Evolutionary conservation across 2,113 vertebrate genomes (phyloP), one percentile per base, ranked within the genome.

Genomic region (Danionella cerebrum): DNA sequence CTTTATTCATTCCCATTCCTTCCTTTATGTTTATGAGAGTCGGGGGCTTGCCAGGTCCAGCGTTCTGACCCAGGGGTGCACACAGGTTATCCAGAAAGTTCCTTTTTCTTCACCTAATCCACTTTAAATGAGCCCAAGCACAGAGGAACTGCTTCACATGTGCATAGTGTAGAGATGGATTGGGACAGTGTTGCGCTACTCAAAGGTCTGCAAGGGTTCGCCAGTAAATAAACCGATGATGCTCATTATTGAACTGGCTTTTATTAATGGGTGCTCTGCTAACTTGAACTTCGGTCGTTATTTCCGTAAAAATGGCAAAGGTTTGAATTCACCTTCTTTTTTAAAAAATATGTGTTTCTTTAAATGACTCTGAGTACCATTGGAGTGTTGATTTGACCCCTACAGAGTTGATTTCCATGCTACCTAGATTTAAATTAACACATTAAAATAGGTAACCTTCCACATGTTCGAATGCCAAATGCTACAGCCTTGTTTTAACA

Each of bases 11-110:
- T 68, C 67, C 48, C 74, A 83, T 80, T 82, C 82, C 77, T 85
- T 77, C 80, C 85, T 87, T 87, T 89, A 87, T 88, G 86, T 87
- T 87, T 81, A 89, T 88, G 82, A 85, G 84, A 82, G 76, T 80
- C 79, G 76, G 71, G 67, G 79, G 77, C 79, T 82, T 76, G 75
- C 78, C 13, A 47, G 80, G 80, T 80, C 67, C 76, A 58, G 14
- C 50, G 38, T 22, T 69, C 67, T 84, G 83, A 86, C 85, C 86
- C 75, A 62, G 51, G 76, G 79, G 80, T 79, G 72, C 62, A 48
- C 64, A 45, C 54, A 59, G 75, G 73, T 73, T 82, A 80, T 81
- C 79, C 38, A 83, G 78, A 75, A 85, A 79, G 79, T 82, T 82
- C 82, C 80, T 84, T 72, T 79, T 77, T 78, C 74, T 84, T 75